Percentiles rank a stretch among this genome's conserved stretches.
These are phyloP conservation scores for Trematomus bernacchii DNA, from an alignment of 2,797 vertebrate species.

Conservation along the genomic window DNA sequence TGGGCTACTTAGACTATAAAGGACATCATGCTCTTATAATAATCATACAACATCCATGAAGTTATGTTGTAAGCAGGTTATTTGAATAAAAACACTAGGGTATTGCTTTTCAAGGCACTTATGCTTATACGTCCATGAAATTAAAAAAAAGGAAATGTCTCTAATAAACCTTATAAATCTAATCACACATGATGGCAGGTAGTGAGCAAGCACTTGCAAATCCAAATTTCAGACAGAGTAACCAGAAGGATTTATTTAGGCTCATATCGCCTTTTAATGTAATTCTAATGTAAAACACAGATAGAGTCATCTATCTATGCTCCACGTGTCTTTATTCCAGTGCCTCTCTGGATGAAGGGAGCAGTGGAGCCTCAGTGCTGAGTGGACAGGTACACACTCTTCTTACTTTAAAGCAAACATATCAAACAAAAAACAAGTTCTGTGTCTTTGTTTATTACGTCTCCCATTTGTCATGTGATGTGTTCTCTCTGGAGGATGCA, in stretches of 20 bases:
- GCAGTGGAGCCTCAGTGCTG: slow-evolving; percentile 86
- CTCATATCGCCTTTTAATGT: no score
- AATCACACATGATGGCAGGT: not conserved
- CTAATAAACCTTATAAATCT: not conserved
- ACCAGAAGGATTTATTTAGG: no score
- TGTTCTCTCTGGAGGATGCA: not conserved
- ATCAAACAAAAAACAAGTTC: not conserved
- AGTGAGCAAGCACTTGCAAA: not conserved
- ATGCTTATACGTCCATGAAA: no score
- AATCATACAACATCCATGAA: no score
- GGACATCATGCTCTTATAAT: no score
- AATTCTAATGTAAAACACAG: not conserved
- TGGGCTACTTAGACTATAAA: no score
- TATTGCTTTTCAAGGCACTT: no score
- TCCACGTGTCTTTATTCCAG: slow-evolving; percentile 75
- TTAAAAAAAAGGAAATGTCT: not conserved
- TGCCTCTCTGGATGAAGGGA: slow-evolving; percentile 91
- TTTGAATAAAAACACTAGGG: no score
- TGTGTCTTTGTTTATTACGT: not conserved
- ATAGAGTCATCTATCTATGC: not conserved
- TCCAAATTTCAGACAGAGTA: not conserved
- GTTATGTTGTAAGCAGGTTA: no score
- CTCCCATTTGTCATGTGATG: not conserved
- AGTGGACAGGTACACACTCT: slow-evolving; percentile 89
- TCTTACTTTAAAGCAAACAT: not conserved